Percentiles rank a stretch among this genome's conserved stretches.
Evolutionary conservation across 2,888 invertebrate species (phyloP).

Genomic region (Nemoura dubitans): DNA sequence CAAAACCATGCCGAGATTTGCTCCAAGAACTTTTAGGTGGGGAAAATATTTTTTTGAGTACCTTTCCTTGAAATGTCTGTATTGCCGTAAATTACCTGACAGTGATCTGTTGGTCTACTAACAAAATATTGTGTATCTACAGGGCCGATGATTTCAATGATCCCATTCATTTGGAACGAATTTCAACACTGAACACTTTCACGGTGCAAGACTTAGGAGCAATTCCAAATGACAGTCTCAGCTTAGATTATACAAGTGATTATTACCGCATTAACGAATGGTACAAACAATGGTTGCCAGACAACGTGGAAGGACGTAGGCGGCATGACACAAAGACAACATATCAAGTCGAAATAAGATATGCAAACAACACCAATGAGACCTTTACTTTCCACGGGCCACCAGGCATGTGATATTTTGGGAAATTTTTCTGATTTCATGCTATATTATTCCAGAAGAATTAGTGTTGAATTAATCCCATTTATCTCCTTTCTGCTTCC

Average conservation of each 20-base stretch:
- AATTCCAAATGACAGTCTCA: slow-evolving; percentile 78
- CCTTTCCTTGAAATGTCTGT: no score
- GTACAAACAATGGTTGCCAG: slow-evolving; percentile 93
- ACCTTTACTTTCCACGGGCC: slow-evolving; percentile 97
- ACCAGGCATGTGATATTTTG: slow-evolving; percentile 63
- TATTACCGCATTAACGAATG: slow-evolving; percentile 93
- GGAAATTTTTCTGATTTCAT: neutral
- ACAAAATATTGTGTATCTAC: slow-evolving; percentile 46
- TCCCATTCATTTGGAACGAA: slow-evolving; percentile 92
- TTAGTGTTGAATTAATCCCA: no score
- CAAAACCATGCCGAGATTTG: slow-evolving; percentile 92
- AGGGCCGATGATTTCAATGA: slow-evolving; percentile 94
- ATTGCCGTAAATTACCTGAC: no score
- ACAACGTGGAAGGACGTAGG: slow-evolving; percentile 69
- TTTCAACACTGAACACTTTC: slow-evolving; percentile 94
- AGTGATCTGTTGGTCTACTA: neutral
- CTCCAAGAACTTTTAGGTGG: slow-evolving; percentile 84
- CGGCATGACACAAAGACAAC: slow-evolving; percentile 92
- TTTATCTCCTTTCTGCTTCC: no score
- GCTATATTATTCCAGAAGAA: slow-evolving; percentile 1
- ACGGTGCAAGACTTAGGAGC: slow-evolving; percentile 87
- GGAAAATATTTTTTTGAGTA: neutral
- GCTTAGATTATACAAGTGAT: slow-evolving; percentile 89
- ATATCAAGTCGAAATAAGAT: slow-evolving; percentile 92
- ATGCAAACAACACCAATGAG: slow-evolving; percentile 93